Base-by-base conservation (phyloP, 2,113 vertebrate species). In the Pteruthius melanotis region DNA sequence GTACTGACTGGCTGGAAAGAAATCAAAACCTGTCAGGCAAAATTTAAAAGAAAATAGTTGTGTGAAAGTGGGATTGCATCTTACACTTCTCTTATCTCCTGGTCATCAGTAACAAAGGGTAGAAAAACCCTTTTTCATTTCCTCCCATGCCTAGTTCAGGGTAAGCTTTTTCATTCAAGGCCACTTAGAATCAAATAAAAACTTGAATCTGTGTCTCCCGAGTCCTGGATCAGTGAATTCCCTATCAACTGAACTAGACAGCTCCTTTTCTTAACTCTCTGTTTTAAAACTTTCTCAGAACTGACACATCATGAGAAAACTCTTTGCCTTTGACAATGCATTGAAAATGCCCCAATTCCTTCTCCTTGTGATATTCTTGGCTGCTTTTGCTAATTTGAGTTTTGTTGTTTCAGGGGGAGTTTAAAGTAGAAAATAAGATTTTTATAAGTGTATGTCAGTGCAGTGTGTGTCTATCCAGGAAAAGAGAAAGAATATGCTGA, bases 401-500 rank as follows among this genome's bases (percentile, higher is more conserved):
- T 89, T 86, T 81, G 52, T 68, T 94, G 65, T 95, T 96, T 95
- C 57, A 45, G 59, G 45, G 35, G 19, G 23, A 72, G 66, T 85
- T 84, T 91, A 69, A 94, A 91, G 81, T 45, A 85, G 87, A 89
- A 95, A 96, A 91, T 65, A 72, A 83, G 87, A 90, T 81, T 97
- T 95, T 87, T 69, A 79, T 47, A 86, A 79, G 47, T 31, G 42
- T 83, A 5, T 90, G 68, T 90, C 80, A 86, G 53, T 15, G 6
- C 63, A 69, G 57, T 76, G 23, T 56, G 15, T 66, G 35, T 72
- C 87, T 93, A 17, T 76, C 70, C 44, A 74, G 53, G 45, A 78
- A 92, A 95, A 91, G 60, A 74, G 64, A 66, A 82, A 82, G 89
- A 87, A 89, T 71, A 17, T 71, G 44, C 91, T 89, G 65, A 74